These are phyloP conservation scores for Coendou prehensilis DNA, from an alignment of 2,797 vertebrate species.

Conservation along the genomic window DNA sequence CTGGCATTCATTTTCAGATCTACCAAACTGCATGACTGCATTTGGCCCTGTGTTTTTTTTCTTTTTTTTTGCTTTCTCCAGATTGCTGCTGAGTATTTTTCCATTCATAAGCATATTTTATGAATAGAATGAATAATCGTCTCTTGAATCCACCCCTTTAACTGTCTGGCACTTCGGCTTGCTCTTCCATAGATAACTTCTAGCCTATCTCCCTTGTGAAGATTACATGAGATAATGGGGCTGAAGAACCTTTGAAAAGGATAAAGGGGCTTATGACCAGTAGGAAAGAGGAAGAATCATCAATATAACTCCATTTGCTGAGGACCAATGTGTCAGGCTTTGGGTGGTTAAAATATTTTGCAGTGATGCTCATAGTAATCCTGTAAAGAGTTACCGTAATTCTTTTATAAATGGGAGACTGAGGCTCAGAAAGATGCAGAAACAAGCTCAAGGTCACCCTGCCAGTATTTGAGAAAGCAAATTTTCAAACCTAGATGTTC, in stretches of 20 bases:
- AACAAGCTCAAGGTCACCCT: background rate
- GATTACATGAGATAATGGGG: constrained; percentile 73
- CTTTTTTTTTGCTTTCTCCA: constrained; percentile 16
- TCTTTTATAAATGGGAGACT: constrained; percentile 55
- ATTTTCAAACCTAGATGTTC: constrained; percentile 19
- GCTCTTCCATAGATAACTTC: constrained; percentile 76
- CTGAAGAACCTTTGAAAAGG: constrained; percentile 62
- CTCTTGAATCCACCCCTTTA: constrained; percentile 73
- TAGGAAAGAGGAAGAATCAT: constrained; percentile 40
- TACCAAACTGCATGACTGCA: background rate
- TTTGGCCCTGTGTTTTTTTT: background rate
- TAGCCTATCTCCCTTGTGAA: constrained; percentile 54
- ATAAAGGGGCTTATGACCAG: constrained; percentile 51
- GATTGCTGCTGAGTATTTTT: constrained; percentile 28
- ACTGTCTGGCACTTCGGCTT: constrained; percentile 78
- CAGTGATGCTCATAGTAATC: background rate
- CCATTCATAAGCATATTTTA: constrained; percentile 70
- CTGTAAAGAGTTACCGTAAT: background rate
- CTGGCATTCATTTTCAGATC: constrained; percentile 28
- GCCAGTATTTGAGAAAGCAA: constrained; percentile 30
- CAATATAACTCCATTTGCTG: constrained; percentile 66
- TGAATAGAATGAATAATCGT: constrained; percentile 71
- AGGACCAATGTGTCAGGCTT: constrained; percentile 14
- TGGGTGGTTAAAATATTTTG: constrained; percentile 58
- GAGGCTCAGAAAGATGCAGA: background rate